Evolutionary conservation across 2,888 invertebrate genomes (phyloP), one percentile per base, ranked within the genome.

Genomic region (Atethmia centrago): DNA sequence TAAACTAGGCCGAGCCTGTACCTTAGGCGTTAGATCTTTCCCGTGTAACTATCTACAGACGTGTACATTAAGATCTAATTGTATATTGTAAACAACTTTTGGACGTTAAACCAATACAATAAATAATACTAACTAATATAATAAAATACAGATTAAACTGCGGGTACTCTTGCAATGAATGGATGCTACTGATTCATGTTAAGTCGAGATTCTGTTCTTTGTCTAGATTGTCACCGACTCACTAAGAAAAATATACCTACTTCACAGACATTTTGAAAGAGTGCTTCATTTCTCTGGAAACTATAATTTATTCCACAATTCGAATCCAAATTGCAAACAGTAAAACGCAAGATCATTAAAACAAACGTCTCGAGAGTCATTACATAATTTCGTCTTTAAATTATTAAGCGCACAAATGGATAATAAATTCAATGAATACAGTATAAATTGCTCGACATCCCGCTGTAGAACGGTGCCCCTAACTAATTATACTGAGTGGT

Each of bases 401-500:
- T 85, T 83, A 83, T 86, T 84, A 82, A 82, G 74, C 74, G 70
- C 77, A 80, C 82, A 80, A 82, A 74, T 80, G 75, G 76, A 84
- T 87, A 85, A 84, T 84, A 82, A 86, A 84, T 87, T 86, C 80
- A 82, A 81, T 80, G 79, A 77, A 82, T 81, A 77, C 82, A 66
- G 69, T 59, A 82, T 85, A 85, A 84, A 82, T 86, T 78, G 71
- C 64, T 76, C 66, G 45, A 74, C 75, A 75, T 70, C 69, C 63
- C 58, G 53, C 68, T n/a, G 49, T 67, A 68, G 71, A 72, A 73
- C 69, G 71, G 65, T 74, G 75, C 75, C 76, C 74, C 71, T 72
- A 77, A 70, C 85, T 87, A 87, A 87, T 87, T 87, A 87, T 80
- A 80, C 85, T 47, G 79, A 87, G 85, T 85, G 80, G 80, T 77